Conservation (phyloP, 2,888 invertebrate genomes). For the Scaptomyza reducta region DNA sequence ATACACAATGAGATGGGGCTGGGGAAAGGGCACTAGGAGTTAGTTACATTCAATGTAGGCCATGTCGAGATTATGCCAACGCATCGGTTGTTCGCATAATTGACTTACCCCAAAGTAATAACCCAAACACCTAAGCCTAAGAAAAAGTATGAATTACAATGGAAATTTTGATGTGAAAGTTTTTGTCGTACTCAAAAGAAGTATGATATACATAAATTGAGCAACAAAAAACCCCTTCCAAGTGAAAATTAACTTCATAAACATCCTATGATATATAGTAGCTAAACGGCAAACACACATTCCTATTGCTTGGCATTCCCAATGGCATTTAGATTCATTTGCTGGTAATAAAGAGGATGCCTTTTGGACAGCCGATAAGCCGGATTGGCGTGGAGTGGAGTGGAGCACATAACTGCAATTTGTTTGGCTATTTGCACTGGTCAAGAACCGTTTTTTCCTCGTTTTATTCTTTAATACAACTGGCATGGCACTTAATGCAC, state of each 20-base stretch:
- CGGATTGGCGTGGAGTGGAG: constrained; percentile 11
- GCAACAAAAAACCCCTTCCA: too few relatives aligned
- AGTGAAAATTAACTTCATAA: background rate
- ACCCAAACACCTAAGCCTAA: constrained; percentile 11
- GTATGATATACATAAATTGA: too few relatives aligned
- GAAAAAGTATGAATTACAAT: constrained; percentile 5
- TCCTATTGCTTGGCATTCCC: constrained; percentile 17
- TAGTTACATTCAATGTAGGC: constrained; percentile 39
- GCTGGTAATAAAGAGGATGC: constrained; percentile 35
- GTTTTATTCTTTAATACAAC: constrained; percentile 35
- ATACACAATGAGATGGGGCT: constrained; percentile 6
- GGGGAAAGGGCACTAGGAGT: background rate
- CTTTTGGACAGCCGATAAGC: constrained; percentile 32
- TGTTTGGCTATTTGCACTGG: constrained; percentile 61
- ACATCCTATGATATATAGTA: background rate
- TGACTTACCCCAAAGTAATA: constrained; percentile 29
- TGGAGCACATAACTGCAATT: constrained; percentile 51
- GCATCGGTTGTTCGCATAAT: constrained; percentile 60
- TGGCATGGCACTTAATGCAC: constrained; percentile 56
- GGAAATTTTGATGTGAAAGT: background rate
- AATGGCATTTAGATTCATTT: constrained; percentile 11
- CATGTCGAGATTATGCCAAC: constrained; percentile 53
- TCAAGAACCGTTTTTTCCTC: constrained; percentile 10
- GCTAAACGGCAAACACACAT: background rate
- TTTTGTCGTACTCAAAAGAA: background rate